Evolutionary conservation across 2,797 vertebrate species (phyloP).

Genomic region (Falco concolor): DNA sequence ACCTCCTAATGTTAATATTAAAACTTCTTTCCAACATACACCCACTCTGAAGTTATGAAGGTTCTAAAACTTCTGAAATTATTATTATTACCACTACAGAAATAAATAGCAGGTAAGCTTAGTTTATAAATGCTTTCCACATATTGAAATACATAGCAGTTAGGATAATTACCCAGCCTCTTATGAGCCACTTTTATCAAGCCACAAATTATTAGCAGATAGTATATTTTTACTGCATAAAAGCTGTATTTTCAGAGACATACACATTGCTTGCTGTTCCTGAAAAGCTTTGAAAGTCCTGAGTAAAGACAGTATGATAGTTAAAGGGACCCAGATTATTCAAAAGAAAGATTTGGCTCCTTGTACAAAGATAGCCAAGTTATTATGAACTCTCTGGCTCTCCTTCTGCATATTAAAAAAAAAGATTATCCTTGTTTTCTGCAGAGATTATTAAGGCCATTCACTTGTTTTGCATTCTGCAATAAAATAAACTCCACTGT

Average conservation of each 20-base stretch:
- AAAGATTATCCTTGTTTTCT: constrained; percentile 16
- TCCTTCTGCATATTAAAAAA: not conserved
- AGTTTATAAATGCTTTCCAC: constrained; percentile 11
- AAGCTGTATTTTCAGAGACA: not conserved
- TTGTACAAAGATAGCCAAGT: not conserved
- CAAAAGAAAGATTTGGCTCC: not conserved
- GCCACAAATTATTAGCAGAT: not conserved
- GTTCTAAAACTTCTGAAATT: not conserved
- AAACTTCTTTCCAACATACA: not conserved
- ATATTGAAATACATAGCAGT: not conserved
- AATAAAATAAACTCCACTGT: constrained; percentile 54
- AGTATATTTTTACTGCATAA: not conserved
- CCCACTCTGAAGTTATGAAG: not conserved
- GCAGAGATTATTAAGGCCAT: constrained; percentile 51
- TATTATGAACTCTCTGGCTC: not conserved
- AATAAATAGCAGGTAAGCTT: not conserved
- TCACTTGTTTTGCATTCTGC: constrained; percentile 35
- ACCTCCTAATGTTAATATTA: not conserved
- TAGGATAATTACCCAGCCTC: not conserved
- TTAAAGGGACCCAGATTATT: not conserved
- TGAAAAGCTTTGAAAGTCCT: not conserved
- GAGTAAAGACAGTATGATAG: not conserved
- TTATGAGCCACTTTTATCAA: not conserved
- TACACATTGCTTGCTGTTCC: not conserved
- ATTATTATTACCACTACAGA: not conserved